Percentiles rank a stretch among this genome's conserved stretches.
These are phyloP conservation scores for Chloromyia formosa DNA, from an alignment of 2,888 invertebrate species.

Conservation along the genomic window DNA sequence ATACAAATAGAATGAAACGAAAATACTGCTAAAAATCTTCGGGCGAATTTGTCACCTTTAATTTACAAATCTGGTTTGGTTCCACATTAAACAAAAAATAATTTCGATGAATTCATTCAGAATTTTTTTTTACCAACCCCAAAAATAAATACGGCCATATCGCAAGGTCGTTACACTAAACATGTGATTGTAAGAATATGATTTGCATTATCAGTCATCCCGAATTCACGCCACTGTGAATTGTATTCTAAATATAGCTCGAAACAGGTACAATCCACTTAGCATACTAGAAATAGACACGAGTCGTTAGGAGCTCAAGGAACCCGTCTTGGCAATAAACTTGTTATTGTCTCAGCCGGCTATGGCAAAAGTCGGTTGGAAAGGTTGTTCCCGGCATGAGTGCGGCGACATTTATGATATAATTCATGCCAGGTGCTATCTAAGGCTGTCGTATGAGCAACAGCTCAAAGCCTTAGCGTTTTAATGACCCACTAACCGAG, in stretches of 20 bases:
- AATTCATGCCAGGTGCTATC: conserved; percentile 23
- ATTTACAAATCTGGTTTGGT: too few relatives aligned
- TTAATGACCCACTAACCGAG: conserved; percentile 48
- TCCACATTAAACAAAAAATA: too few relatives aligned
- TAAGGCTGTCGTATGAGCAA: background rate
- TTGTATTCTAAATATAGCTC: conserved; percentile 11
- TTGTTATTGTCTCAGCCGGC: background rate
- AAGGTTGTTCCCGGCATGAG: background rate
- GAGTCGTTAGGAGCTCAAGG: background rate
- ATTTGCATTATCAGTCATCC: too few relatives aligned
- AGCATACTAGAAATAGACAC: conserved; percentile 14
- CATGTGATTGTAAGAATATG: too few relatives aligned
- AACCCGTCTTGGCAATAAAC: conserved; percentile 9
- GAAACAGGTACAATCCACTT: conserved; percentile 11
- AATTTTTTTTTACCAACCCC: too few relatives aligned
- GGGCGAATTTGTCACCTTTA: too few relatives aligned
- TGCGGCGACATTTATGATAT: background rate
- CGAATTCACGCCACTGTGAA: background rate
- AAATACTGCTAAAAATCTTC: too few relatives aligned
- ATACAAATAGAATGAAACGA: too few relatives aligned
- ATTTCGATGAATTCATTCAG: too few relatives aligned
- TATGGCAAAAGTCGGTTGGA: background rate
- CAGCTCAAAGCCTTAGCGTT: conserved; percentile 13
- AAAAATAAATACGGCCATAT: too few relatives aligned
- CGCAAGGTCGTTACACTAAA: too few relatives aligned